These are phyloP conservation scores for Rhadinocentrus ornatus DNA, from an alignment of 2,797 vertebrate species.

Conservation along the genomic window DNA sequence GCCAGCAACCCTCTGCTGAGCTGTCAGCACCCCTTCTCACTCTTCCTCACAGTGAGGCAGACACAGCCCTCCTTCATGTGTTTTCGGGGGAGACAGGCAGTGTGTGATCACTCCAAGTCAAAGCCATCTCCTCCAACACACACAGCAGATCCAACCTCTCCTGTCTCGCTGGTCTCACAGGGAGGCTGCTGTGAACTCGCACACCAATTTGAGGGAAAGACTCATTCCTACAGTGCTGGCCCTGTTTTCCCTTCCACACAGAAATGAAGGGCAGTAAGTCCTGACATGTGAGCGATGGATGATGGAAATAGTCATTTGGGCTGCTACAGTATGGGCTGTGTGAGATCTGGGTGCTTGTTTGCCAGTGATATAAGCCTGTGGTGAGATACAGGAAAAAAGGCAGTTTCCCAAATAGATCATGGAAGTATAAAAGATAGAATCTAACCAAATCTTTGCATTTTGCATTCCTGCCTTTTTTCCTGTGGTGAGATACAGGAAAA, in stretches of 20 bases:
- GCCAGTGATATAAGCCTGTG: constrained; percentile 7
- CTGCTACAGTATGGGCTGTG: constrained; percentile 48
- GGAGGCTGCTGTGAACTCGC: constrained; percentile 65
- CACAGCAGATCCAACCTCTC: constrained; percentile 59
- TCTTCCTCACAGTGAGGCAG: constrained; percentile 63
- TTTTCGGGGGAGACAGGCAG: constrained; percentile 67
- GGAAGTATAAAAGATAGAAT: neutral
- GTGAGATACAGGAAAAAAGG: constrained; percentile 7
- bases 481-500: constrained; percentile 8
- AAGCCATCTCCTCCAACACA: constrained; percentile 62
- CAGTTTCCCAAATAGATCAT: neutral
- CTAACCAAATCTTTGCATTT: neutral
- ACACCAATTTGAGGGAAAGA: constrained; percentile 73
- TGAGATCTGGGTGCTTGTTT: constrained; percentile 32
- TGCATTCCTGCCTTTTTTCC: constrained; percentile 2
- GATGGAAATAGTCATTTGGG: constrained; percentile 69
- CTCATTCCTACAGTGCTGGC: constrained; percentile 60
- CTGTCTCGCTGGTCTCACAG: constrained; percentile 64
- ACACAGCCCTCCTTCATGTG: constrained; percentile 69
- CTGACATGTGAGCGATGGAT: constrained; percentile 70
- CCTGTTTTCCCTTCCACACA: constrained; percentile 66
- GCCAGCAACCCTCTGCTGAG: constrained; percentile 65
- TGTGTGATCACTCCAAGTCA: constrained; percentile 67
- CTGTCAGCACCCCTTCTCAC: constrained; percentile 75
- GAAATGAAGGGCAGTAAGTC: constrained; percentile 68